Conservation (phyloP, 2,797 vertebrate species). For the Clarias pachynema region DNA sequence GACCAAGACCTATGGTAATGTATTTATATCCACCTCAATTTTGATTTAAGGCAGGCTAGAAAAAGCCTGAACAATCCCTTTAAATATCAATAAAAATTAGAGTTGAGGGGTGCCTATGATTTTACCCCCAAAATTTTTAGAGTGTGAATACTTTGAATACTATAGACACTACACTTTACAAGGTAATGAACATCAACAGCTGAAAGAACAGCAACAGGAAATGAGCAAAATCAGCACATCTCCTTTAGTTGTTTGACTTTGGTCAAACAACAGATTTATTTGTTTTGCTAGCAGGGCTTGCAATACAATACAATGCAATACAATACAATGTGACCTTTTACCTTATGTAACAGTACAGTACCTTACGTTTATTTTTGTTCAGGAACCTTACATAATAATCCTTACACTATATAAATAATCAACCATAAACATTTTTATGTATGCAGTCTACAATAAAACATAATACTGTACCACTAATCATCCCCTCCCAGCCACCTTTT, state of each 20-base stretch:
- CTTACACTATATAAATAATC: slow-evolving; percentile 27
- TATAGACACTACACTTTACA: neutral
- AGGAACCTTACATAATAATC: slow-evolving; percentile 19
- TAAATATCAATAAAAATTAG: neutral
- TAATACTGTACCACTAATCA: neutral
- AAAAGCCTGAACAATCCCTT: too few species aligned
- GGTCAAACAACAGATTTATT: neutral
- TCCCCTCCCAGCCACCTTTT: neutral
- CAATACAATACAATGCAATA: neutral
- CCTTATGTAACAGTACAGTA: neutral
- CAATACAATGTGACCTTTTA: neutral
- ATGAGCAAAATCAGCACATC: neutral
- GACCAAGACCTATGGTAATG: too few species aligned
- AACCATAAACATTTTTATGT: slow-evolving; percentile 33
- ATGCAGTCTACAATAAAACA: neutral
- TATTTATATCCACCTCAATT: too few species aligned
- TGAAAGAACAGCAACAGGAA: neutral
- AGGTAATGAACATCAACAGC: neutral
- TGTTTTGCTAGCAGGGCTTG: neutral
- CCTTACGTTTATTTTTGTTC: slow-evolving; percentile 1
- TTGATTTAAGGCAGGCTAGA: too few species aligned
- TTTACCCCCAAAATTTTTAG: neutral
- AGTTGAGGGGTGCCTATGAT: neutral
- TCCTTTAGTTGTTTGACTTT: neutral
- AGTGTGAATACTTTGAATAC: neutral